Conservation (phyloP, 1,140 invertebrate species). For the Eulimnadia texana region DNA sequence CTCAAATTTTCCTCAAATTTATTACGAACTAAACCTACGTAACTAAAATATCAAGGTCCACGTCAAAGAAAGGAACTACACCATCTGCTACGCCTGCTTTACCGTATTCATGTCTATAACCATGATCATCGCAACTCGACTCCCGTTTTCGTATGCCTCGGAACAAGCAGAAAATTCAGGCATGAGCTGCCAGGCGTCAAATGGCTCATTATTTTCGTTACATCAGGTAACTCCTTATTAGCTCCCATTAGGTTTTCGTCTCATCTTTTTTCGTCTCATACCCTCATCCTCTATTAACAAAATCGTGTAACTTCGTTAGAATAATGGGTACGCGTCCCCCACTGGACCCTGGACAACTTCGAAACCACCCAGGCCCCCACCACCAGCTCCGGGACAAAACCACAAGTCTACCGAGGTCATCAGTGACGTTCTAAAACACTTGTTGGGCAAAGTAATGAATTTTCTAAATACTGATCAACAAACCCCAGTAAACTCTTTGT, state of each 20-base stretch:
- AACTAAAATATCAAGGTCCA: too few relatives aligned
- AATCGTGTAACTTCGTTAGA: too few relatives aligned
- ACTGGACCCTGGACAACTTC: not conserved
- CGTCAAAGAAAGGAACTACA: constrained; percentile 89
- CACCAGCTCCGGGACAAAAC: not conserved
- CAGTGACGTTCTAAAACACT: constrained; percentile 8
- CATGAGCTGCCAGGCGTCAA: not conserved
- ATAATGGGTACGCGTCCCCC: not conserved
- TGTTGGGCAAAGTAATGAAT: constrained; percentile 8
- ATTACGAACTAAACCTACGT: too few relatives aligned
- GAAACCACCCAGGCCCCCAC: not conserved
- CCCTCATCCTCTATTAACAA: too few relatives aligned
- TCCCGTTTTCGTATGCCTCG: constrained; percentile 32
- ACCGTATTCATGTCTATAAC: constrained; percentile 87
- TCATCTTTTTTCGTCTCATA: not conserved
- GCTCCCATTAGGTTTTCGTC: not conserved
- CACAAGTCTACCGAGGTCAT: constrained; percentile 9
- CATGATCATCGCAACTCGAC: constrained; percentile 81
- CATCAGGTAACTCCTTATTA: not conserved
- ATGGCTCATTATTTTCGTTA: not conserved
- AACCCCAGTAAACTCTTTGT: not conserved
- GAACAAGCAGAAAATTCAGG: not conserved
- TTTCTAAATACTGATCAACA: not conserved
- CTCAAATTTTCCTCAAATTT: not conserved
- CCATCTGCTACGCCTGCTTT: constrained; percentile 95